A percentile compares a stretch with the other conserved stretches of the same genome.
phyloP scores from a whole-genome alignment of 2,888 invertebrate species.

The Rapana venosa region DNA sequence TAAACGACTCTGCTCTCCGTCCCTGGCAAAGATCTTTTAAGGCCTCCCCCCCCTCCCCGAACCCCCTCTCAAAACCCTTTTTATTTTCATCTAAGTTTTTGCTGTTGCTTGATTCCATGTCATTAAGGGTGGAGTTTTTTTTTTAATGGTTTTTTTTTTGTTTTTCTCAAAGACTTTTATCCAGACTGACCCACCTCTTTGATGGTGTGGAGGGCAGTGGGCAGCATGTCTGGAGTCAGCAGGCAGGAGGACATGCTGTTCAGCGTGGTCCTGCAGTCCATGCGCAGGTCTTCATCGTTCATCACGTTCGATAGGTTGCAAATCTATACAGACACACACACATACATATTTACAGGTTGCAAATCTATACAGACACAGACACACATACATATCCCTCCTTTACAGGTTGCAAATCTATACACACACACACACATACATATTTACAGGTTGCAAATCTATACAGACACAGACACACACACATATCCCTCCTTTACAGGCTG shows the following conservation, averaged over 20 bases:
- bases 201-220: slow-evolving; percentile 82
- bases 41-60: too few species aligned
- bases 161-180: too few species aligned
- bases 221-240: slow-evolving; percentile 82
- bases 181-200: slow-evolving; percentile 76
- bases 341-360: background rate
- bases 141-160: too few species aligned
- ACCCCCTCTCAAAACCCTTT: too few species aligned
- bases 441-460: background rate
- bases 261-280: slow-evolving; percentile 83
- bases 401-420: background rate
- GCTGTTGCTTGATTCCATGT: too few species aligned
- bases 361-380: too few species aligned
- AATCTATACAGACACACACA: slow-evolving; percentile 80
- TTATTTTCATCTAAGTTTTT: background rate
- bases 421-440: background rate
- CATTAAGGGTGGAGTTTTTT: too few species aligned
- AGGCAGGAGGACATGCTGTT: slow-evolving; percentile 85
- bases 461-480: background rate
- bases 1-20: too few species aligned
- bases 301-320: slow-evolving; percentile 87
- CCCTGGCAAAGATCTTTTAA: too few species aligned
- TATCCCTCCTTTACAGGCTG: too few species aligned
- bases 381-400: background rate
- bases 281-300: slow-evolving; percentile 85